These are phyloP conservation scores for Pristionchus exspectatus DNA, from an alignment of 2,888 invertebrate genomes.

Conservation along the genomic window DNA sequence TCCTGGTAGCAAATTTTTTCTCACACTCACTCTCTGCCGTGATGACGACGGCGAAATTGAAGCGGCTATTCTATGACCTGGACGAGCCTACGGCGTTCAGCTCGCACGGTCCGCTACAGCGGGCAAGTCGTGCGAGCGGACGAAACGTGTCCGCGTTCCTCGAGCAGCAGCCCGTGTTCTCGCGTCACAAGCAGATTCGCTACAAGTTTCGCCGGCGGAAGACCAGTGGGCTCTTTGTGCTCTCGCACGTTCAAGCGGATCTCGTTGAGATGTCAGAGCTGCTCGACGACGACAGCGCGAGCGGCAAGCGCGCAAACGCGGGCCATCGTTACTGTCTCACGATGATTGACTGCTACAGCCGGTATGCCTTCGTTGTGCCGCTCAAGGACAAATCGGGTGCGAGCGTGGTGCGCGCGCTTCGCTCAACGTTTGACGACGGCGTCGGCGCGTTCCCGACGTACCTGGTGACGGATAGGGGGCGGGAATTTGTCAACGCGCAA, in stretches of 20 bases:
- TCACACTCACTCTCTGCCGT: too few species aligned
- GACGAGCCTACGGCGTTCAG: not conserved
- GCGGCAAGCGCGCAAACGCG: too few species aligned
- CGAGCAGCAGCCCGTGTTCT: not conserved
- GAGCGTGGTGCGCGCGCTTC: not conserved
- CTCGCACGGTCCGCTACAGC: not conserved
- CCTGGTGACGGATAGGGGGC: not conserved
- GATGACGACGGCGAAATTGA: not conserved
- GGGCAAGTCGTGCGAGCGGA: not conserved
- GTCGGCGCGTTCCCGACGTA: not conserved
- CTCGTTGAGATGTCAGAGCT: not conserved
- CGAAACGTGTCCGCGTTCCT: not conserved
- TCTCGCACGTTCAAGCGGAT: not conserved
- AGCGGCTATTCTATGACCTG: not conserved
- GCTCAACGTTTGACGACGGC: not conserved
- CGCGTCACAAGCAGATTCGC: too few species aligned
- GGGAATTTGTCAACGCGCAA: not conserved
- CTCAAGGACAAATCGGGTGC: not conserved
- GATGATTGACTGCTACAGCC: too few species aligned
- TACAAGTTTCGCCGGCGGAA: not conserved
- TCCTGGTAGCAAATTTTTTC: not conserved
- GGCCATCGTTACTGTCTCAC: too few species aligned
- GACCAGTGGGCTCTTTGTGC: not conserved
- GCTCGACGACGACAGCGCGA: too few species aligned
- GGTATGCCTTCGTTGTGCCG: too few species aligned